phyloP scores from a whole-genome alignment of 2,888 invertebrate genomes.

The Stegophylla sp. region DNA sequence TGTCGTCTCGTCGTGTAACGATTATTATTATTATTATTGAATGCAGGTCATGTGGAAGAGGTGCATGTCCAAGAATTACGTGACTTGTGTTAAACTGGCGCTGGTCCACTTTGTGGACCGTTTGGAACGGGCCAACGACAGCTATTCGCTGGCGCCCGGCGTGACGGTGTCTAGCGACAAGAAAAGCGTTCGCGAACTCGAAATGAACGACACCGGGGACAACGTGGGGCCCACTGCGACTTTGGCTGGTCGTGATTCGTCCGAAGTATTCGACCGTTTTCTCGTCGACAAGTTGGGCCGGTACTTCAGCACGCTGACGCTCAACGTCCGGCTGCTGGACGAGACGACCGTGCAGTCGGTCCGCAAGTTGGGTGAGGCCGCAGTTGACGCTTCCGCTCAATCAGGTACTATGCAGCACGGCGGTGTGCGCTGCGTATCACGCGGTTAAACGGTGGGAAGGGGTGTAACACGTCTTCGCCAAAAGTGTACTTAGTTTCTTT shows the following conservation, averaged over 20 bases:
- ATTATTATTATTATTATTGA: too few relatives aligned
- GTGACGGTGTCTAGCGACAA: constrained; percentile 69
- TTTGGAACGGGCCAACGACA: constrained; percentile 70
- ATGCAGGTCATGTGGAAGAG: constrained; percentile 64
- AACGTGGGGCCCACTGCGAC: neutral
- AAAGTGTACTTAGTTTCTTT: too few relatives aligned
- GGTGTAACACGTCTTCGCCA: too few relatives aligned
- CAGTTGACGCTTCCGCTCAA: constrained; percentile 46
- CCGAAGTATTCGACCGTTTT: constrained; percentile 58
- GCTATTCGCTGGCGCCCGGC: constrained; percentile 74
- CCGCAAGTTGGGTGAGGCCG: constrained; percentile 57
- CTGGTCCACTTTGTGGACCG: constrained; percentile 79
- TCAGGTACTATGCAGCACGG: too few relatives aligned
- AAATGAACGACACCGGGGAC: neutral
- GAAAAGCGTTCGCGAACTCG: neutral
- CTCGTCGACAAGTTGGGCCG: constrained; percentile 58
- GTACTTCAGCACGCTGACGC: constrained; percentile 60
- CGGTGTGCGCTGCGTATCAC: too few relatives aligned
- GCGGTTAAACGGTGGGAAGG: too few relatives aligned
- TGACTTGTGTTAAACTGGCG: constrained; percentile 80
- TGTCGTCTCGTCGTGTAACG: too few relatives aligned
- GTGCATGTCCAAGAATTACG: constrained; percentile 71
- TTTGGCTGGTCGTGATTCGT: constrained; percentile 40
- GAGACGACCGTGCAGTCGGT: constrained; percentile 59
- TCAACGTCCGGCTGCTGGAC: constrained; percentile 61